Base-by-base conservation (phyloP, 2,113 vertebrate genomes). In the Etheostoma spectabile region DNA sequence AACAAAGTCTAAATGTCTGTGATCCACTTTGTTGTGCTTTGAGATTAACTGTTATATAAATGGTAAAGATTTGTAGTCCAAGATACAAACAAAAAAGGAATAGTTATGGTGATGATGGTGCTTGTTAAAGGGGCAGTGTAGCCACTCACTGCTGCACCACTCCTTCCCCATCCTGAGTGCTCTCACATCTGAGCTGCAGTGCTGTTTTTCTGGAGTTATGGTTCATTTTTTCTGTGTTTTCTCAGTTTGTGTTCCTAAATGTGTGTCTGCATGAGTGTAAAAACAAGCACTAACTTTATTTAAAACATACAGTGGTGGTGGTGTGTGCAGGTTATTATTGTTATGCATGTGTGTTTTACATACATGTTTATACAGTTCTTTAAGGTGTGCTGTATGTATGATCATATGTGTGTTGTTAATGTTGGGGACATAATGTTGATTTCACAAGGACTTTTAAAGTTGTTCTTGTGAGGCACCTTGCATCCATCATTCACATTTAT, bases 131-230 rank as follows among this genome's bases (percentile, higher is more conserved):
- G 21, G 63, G 80, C 57, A 78, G 73, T 52, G 59, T 71, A 66
- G 35, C 38, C 48, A 53, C 38, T 77, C 67, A 21, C 62, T 38
- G 49, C 83, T 18, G 45, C 59, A 33, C 57, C 63, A n/a, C 45
- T 42, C 18, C 57, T 14, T 14, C 14, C 49, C 49, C 13, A 59
- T 48, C 27, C 80, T n/a, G 80, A 77, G 88, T 88, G 88, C 71
- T 84, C 74, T 71, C 21, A 35, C 90, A 73, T 89, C 92, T 93
- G 90, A 95, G 93, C 92, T 94, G 89, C 92, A 90, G 85, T 90
- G 92, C 93, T 94, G 89, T 94, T 91, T 94, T 85, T 92, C 94
- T 95, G 93, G 92, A 95, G 91, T 86, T 83, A 53, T 82, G 64
- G 74, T 77, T 87, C 90, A 86, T 83, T 67, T 89, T 85, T 90